Percentiles rank a stretch among this genome's conserved stretches.
phyloP scores from a whole-genome alignment of 2,888 invertebrate genomes.

The Diarsia brunnea region DNA sequence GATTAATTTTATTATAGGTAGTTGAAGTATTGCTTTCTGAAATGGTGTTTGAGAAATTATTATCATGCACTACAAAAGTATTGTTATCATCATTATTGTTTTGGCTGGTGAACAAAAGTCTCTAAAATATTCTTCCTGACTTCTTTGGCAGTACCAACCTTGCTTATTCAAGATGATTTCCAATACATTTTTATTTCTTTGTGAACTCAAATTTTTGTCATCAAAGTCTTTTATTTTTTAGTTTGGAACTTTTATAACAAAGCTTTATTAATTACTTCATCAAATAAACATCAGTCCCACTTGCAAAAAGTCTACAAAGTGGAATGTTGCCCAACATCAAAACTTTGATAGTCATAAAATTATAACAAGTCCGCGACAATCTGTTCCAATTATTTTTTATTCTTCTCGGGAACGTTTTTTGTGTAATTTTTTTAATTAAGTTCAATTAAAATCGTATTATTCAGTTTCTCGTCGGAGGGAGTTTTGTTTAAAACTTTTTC shows the following conservation, averaged over 20 bases:
- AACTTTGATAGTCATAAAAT: slow-evolving; percentile 54
- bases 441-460: slow-evolving; percentile 82
- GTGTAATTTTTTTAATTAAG: slow-evolving; percentile 70
- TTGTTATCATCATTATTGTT: neutral
- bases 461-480: slow-evolving; percentile 64
- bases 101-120: neutral
- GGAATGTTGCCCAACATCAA: slow-evolving; percentile 21
- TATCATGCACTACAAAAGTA: no score
- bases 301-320: neutral
- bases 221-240: neutral
- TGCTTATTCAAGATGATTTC: neutral
- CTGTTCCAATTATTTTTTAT: slow-evolving; percentile 71
- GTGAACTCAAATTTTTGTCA: neutral
- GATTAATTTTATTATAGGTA: neutral
- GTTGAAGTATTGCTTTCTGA: neutral
- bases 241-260: neutral
- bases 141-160: neutral
- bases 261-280: slow-evolving; percentile 9
- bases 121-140: neutral
- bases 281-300: slow-evolving; percentile 22
- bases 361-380: slow-evolving; percentile 60
- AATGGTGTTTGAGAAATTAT: neutral
- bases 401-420: slow-evolving; percentile 61
- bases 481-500: slow-evolving; percentile 67
- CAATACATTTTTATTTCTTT: neutral